Conservation (phyloP, 2,113 vertebrate genomes). For the Callopanchax toddi region DNA sequence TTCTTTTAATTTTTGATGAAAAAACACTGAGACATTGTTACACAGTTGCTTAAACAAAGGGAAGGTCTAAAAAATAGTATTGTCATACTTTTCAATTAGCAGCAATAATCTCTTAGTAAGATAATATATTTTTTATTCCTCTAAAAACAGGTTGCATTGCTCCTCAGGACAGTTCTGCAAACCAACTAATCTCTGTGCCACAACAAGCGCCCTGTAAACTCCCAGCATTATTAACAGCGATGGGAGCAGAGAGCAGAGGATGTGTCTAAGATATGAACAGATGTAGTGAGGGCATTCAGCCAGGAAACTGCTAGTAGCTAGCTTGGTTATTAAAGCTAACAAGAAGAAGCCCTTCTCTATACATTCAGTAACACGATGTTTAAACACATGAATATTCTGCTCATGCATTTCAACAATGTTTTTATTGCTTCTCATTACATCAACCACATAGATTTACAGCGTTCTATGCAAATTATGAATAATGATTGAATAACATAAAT, state of each 20-base stretch:
- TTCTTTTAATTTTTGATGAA: background rate
- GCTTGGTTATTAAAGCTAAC: constrained; percentile 4
- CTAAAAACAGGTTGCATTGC: background rate
- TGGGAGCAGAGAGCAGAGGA: constrained; percentile 27
- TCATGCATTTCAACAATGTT: background rate
- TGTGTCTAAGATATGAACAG: constrained; percentile 47
- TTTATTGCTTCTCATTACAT: background rate
- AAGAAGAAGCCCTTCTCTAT: background rate
- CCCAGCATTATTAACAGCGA: constrained; percentile 44
- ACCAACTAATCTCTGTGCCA: constrained; percentile 41
- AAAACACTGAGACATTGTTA: background rate
- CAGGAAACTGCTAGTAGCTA: constrained; percentile 6
- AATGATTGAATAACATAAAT: too few species aligned
- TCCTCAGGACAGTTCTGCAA: constrained; percentile 14
- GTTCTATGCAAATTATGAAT: background rate
- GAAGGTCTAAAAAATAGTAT: background rate
- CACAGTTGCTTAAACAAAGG: background rate
- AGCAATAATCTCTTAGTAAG: background rate
- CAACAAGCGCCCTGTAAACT: constrained; percentile 44
- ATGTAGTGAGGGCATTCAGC: constrained; percentile 25
- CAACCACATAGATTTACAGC: background rate
- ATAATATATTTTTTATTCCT: background rate
- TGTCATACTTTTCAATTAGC: background rate
- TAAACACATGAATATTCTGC: background rate
- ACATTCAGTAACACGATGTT: background rate